Percentiles rank a stretch among this genome's conserved stretches.
phyloP scores from a whole-genome alignment of 2,888 invertebrate genomes.

The Trachelus stipa region DNA sequence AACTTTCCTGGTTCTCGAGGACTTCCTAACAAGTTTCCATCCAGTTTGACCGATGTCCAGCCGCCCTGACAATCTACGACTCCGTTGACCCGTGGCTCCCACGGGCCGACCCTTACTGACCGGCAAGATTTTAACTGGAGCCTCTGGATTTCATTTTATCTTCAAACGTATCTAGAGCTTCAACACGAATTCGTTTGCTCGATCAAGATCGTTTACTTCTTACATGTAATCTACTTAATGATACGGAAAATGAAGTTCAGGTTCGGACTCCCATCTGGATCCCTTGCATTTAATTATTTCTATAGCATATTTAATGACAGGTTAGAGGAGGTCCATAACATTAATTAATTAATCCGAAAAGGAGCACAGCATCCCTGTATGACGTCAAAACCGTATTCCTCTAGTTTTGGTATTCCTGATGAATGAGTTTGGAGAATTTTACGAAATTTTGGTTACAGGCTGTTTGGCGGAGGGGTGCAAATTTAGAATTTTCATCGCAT shows the following conservation, averaged over 20 bases:
- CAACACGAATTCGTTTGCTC: slow-evolving; percentile 12
- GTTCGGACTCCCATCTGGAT: neutral
- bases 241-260: neutral
- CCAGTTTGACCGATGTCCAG: slow-evolving; percentile 23
- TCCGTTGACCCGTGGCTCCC: slow-evolving; percentile 56
- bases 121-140: slow-evolving; percentile 21
- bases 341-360: neutral
- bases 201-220: neutral
- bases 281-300: neutral
- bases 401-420: neutral
- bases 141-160: slow-evolving; percentile 16
- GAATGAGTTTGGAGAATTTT: neutral
- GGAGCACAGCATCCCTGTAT: neutral
- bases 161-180: slow-evolving; percentile 6
- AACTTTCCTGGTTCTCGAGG: neutral
- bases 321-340: neutral
- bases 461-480: neutral
- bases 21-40: slow-evolving; percentile 16
- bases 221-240: neutral
- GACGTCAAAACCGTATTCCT: neutral
- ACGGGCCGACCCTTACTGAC: slow-evolving; percentile 52
- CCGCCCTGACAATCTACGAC: slow-evolving; percentile 45
- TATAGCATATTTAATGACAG: neutral
- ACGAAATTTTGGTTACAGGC: neutral
- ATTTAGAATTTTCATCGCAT: neutral